phyloP scores from a whole-genome alignment of 2,888 invertebrate species.

The Laothoe populi region DNA sequence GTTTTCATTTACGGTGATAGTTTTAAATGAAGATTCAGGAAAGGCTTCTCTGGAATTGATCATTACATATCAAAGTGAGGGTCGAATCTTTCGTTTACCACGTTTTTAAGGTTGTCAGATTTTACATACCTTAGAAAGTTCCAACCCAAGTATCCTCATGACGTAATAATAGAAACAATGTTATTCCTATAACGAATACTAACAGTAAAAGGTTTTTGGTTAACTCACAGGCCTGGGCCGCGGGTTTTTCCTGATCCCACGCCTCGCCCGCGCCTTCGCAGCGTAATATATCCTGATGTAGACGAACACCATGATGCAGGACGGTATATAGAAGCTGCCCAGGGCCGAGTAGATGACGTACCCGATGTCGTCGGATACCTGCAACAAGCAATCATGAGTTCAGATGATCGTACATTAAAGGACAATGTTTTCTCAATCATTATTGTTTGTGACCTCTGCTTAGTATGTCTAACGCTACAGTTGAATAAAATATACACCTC shows the following conservation, averaged over 20 bases:
- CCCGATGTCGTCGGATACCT: constrained; percentile 98
- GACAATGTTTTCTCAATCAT: no score
- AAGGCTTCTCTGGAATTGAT: no score
- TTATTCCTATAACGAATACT: background rate
- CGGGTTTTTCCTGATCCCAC: constrained; percentile 93
- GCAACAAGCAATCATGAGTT: constrained; percentile 44
- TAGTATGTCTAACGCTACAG: no score
- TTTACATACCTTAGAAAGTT: no score
- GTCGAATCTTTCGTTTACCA: no score
- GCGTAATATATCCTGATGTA: constrained; percentile 99
- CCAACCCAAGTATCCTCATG: no score
- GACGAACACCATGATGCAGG: constrained; percentile 99
- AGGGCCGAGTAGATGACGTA: constrained; percentile 99
- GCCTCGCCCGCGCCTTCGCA: constrained; percentile 95
- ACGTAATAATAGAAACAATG: no score
- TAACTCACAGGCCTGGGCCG: constrained; percentile 83
- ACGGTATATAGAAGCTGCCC: constrained; percentile 99
- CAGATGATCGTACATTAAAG: background rate
- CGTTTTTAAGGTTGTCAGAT: no score
- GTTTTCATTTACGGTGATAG: background rate
- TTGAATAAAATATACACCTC: no score
- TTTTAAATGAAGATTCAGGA: background rate
- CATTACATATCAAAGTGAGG: no score
- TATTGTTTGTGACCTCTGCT: no score
- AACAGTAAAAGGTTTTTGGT: background rate